Evolutionary conservation across 2,797 vertebrate genomes (phyloP).

Genomic region (Siniperca undulata): DNA sequence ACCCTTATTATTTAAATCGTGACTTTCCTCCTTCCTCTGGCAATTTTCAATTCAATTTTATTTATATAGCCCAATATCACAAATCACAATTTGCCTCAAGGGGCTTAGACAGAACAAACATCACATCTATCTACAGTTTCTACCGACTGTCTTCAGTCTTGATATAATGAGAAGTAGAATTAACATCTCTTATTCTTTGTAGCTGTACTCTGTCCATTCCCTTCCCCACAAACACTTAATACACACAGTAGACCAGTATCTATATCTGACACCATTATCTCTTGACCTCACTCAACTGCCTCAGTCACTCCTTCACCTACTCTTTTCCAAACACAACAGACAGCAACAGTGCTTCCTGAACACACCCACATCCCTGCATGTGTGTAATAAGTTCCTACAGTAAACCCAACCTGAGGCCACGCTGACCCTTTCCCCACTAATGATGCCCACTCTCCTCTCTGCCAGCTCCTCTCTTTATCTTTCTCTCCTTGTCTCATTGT

Average conservation of each 20-base stretch:
- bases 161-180: not conserved
- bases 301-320: not conserved
- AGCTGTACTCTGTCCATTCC: not conserved
- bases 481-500: not conserved
- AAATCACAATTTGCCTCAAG: too few relatives aligned
- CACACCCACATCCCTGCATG: not conserved
- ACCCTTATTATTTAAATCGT: not conserved
- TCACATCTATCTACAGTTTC: not conserved
- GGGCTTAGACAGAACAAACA: too few relatives aligned
- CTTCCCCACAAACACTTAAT: not conserved
- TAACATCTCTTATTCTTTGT: not conserved
- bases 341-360: not conserved
- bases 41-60: too few relatives aligned
- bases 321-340: not conserved
- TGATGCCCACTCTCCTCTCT: constrained; percentile 28
- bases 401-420: constrained; percentile 11
- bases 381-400: not conserved
- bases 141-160: not conserved
- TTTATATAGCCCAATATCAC: too few relatives aligned
- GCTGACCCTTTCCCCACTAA: constrained; percentile 47
- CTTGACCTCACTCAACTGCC: constrained; percentile 11
- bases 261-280: constrained; percentile 19
- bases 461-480: constrained; percentile 10
- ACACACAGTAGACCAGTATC: not conserved
- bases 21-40: too few relatives aligned